Evolutionary conservation across 2,888 invertebrate species (phyloP).

Genomic region (Carabus problematicus): DNA sequence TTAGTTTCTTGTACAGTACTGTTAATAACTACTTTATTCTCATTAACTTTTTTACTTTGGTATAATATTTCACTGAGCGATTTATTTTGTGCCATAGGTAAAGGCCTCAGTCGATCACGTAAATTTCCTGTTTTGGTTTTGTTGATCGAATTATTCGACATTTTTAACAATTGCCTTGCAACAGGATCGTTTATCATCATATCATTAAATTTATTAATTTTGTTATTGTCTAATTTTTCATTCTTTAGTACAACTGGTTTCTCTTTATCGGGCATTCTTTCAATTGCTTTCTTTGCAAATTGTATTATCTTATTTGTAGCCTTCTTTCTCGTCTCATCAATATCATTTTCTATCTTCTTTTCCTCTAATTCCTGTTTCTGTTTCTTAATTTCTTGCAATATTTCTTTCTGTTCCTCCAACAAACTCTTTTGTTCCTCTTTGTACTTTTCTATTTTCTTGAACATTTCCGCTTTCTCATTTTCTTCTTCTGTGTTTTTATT

Average conservation of each 20-base stretch:
- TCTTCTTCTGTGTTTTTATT: conserved; percentile 51
- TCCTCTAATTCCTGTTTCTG: conserved; percentile 48
- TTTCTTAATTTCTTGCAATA: conserved; percentile 65
- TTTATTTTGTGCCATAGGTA: conserved; percentile 33
- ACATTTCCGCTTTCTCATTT: conserved; percentile 59
- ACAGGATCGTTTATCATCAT: conserved; percentile 24
- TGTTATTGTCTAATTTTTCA: conserved; percentile 9
- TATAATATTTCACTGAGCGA: conserved; percentile 18
- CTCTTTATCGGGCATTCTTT: conserved; percentile 44
- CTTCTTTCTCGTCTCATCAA: conserved; percentile 52
- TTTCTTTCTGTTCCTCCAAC: conserved; percentile 71
- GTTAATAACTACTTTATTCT: not conserved
- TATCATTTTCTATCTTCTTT: conserved; percentile 47
- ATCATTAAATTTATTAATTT: conserved; percentile 5
- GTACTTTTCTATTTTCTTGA: conserved; percentile 72
- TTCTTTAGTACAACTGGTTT: conserved; percentile 8
- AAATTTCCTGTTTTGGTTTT: conserved; percentile 2
- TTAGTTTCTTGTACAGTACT: too few species aligned
- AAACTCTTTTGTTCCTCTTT: conserved; percentile 73
- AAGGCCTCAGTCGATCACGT: conserved; percentile 19
- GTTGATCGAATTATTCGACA: conserved; percentile 20
- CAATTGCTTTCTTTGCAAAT: conserved; percentile 56
- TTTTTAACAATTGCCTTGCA: conserved; percentile 27
- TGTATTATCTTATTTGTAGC: conserved; percentile 55
- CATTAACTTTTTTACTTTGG: conserved; percentile 9